Evolutionary conservation across 2,797 vertebrate species (phyloP).

Genomic region (Rhinoraja longicauda): DNA sequence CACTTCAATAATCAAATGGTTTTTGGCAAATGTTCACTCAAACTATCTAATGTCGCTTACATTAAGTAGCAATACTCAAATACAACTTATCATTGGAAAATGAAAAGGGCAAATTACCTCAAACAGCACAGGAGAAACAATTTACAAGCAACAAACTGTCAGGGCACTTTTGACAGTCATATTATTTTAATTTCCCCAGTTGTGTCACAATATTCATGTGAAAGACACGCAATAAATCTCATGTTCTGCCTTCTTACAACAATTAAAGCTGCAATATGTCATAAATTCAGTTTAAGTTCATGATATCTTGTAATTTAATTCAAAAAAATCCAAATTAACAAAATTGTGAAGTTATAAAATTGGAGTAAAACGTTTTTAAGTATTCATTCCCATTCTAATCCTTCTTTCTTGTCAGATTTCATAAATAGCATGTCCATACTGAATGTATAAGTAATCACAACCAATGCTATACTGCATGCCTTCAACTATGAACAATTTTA

Average conservation of each 20-base stretch:
- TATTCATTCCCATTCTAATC: not conserved
- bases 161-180: slow-evolving; percentile 46
- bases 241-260: slow-evolving; percentile 41
- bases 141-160: slow-evolving; percentile 48
- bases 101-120: slow-evolving; percentile 45
- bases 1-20: slow-evolving; percentile 52
- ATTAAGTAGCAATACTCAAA: slow-evolving; percentile 50
- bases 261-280: slow-evolving; percentile 45
- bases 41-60: slow-evolving; percentile 52
- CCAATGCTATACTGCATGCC: not conserved
- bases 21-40: slow-evolving; percentile 49
- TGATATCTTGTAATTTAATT: not conserved
- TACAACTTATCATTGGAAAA: slow-evolving; percentile 49
- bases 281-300: slow-evolving; percentile 2
- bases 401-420: not conserved
- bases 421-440: not conserved
- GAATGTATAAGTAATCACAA: not conserved
- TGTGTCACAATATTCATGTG: slow-evolving; percentile 44
- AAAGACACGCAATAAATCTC: slow-evolving; percentile 46
- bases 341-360: slow-evolving; percentile 10
- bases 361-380: slow-evolving; percentile 1
- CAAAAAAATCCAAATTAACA: slow-evolving; percentile 10
- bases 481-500: slow-evolving; percentile 17
- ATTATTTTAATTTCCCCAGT: slow-evolving; percentile 45
- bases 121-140: slow-evolving; percentile 48